Evolutionary conservation across 2,888 invertebrate genomes (phyloP).

Genomic region (Ophion obscuratus): DNA sequence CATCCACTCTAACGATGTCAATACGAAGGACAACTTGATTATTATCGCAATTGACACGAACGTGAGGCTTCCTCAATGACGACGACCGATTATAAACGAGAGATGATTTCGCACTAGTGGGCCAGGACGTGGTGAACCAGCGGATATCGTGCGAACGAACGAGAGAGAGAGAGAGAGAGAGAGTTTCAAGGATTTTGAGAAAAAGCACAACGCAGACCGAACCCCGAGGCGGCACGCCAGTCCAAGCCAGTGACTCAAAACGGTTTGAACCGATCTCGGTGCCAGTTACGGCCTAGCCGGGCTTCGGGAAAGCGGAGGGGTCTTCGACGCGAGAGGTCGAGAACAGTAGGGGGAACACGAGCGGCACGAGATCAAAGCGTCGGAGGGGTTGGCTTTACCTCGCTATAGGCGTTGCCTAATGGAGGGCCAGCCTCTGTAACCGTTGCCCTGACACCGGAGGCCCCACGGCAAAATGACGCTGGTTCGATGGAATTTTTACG

Average conservation of each 20-base stretch:
- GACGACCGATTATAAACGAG: background rate
- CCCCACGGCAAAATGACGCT: conserved; percentile 81
- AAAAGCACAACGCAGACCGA: conserved; percentile 58
- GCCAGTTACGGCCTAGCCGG: conserved; percentile 77
- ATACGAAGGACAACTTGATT: background rate
- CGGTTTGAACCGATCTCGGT: conserved; percentile 84
- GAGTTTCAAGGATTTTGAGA: conserved; percentile 36
- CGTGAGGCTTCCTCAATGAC: background rate
- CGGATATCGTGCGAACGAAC: background rate
- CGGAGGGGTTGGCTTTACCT: conserved; percentile 84
- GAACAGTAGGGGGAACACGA: conserved; percentile 63
- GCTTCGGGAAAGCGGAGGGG: conserved; percentile 36
- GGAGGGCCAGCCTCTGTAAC: conserved; percentile 70
- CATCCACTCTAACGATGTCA: background rate
- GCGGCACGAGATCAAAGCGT: conserved; percentile 76
- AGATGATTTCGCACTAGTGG: background rate
- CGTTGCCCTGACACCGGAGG: conserved; percentile 80
- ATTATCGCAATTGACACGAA: conserved; percentile 3
- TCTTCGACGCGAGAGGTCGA: conserved; percentile 25
- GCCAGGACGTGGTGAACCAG: background rate
- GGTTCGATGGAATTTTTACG: conserved; percentile 83
- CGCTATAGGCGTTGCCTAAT: conserved; percentile 80
- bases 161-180: background rate
- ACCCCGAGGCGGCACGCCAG: conserved; percentile 75
- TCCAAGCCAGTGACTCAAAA: conserved; percentile 82